Base-by-base conservation (phyloP, 2,113 vertebrate genomes). In the Cyanoderma ruficeps region DNA sequence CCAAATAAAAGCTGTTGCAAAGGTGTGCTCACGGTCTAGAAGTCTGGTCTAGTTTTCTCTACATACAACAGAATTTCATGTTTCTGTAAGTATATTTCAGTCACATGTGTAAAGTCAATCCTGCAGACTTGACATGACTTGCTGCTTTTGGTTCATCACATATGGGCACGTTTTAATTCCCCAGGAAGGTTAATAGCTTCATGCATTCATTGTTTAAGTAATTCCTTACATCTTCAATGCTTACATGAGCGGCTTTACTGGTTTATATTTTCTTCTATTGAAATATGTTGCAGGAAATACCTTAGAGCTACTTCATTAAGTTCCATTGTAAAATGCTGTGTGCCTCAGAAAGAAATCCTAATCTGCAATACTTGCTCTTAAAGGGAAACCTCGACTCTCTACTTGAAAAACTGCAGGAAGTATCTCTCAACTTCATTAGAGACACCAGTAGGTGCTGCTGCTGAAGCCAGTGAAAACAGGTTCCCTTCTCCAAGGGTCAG, bases 191-290 rank as follows among this genome's bases (percentile, higher is more conserved):
- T 93, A 87, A 84, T 53, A 87, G 50, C 53, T 82, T 87, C 44
- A 57, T 57, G 28, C 37, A 37, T 56, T 91, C 65, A 65, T 65
- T 74, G 71, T 88, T 88, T 77, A 59, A 91, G 61, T 89, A 93
- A 94, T 93, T 88, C 71, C 76, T 89, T 81, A 90, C 93, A 88
- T 80, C 79, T 49, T 65, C 42, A 81, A n/a, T 93, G 86, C 75
- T 96, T 87, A 88, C 78, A 53, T 18, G 71, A 92, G 71, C 76
- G 80, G 92, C 71, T 90, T 91, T 27, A 64, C n/a, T 31, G 63
- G 57, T 61, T 96, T 84, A 35, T 76, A 42, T 63, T 92, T 91
- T 79, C 61, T 87, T 91, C 76, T 76, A 87, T 72, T 94, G 69
- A 93, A 93, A 68, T 82, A 28, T 53, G 72, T 87, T 91, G 49